Evolutionary conservation across 2,888 invertebrate genomes (phyloP), one percentile per base, ranked within the genome.

Genomic region (Acronicta psi): DNA sequence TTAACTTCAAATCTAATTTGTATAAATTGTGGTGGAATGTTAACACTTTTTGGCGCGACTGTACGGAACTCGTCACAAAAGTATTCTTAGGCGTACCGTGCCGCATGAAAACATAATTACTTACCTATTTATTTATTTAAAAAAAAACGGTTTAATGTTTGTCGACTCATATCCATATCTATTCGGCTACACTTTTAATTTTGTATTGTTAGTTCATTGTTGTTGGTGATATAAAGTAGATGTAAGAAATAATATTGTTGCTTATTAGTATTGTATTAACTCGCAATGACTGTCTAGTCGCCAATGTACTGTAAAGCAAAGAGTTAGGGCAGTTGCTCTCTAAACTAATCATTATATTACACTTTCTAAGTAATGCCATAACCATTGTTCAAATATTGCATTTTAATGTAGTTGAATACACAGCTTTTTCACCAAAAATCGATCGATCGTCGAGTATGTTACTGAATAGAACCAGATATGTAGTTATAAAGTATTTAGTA

Each of bases 371-470:
- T 46, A 65, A 59, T 31, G 66, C 72, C 75, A 69, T 75, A 43
- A 46, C 66, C 43, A 40, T 72, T 59, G 73, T 73, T 75, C 69
- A 69, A 69, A 74, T 34, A 64, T 53, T 65, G 50, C 47, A 70
- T 74, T 71, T 64, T 42, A 51, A 34, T 37, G 25, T 67, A 70
- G 57, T 68, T 57, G 20, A 59, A 51, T 51, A 46, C 42, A 59
- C 47, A 55, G 57, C 55, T 57, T 61, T 43, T 51, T 52, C 55
- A 46, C 59, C 14, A 54, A 59, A 44, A 45, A 37, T 29, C n/a
- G 45, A 34, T 52, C 42, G 42, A 29, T 54, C 11, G 11, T 54
- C 16, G 41, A 29, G 11, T 53, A 31, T 47, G 18, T 47, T 40
- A 49, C 44, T 38, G n/a, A 11, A 43, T 36, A 37, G n/a, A 38